Base-by-base conservation (phyloP, 2,113 vertebrate species). In the Gambusia affinis region DNA sequence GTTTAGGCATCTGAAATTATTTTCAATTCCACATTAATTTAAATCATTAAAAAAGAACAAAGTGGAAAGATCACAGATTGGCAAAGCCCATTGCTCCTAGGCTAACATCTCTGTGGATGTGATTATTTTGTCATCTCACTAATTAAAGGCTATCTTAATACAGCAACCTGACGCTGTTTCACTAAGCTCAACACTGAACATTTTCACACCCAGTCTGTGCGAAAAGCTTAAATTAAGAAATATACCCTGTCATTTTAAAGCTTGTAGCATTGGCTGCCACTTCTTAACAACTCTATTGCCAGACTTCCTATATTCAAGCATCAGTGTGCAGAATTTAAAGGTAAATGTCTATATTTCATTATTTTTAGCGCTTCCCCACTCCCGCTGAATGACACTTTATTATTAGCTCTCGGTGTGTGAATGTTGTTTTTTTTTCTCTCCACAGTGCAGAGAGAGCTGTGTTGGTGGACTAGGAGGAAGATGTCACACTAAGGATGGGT, bases 401-500 rank as follows among this genome's bases (percentile, higher is more conserved):
- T 85, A 88, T 83, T 85, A 72, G 68, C 63, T 87, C 76, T 62
- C 76, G 80, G 69, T 87, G 85, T 85, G 84, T 87, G 84, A 86
- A 76, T 80, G n/a, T 85, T 74, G 68, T 61, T 67, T 33, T 72
- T 72, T 64, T 57, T 64, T 17, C n/a, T 57, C 77, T 81, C 60
- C 60, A 70, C 90, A 87, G 87, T 64, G 82, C 30, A 70, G 72
- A 79, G 85, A 83, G 85, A 70, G 24, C 51, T 57, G 51, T 88
- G 85, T 67, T 88, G 84, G 73, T 83, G 84, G 78, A 84, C 82
- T 69, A 82, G 83, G 88, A 93, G 89, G 86, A 93, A 92, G 92
- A 93, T 92, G 91, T 92, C 92, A 92, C 79, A 79, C 88, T 82
- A 75, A 86, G 86, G 89, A 91, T 89, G 89, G 85, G 81, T 88